Evolutionary conservation across 1,140 invertebrate genomes (phyloP).

Genomic region (Pteromalus puparum): DNA sequence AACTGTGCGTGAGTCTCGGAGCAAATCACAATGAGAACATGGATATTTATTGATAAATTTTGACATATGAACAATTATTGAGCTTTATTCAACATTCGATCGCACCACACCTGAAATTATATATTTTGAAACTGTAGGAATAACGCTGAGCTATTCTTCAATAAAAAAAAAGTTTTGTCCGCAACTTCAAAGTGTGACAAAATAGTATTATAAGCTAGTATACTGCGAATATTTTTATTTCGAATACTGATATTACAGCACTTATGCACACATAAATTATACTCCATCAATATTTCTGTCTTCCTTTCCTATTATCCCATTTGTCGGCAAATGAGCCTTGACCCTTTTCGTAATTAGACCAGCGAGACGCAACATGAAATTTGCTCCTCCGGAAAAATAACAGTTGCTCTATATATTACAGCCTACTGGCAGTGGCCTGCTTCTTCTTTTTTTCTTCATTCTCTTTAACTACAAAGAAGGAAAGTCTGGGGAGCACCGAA

Average conservation of each 20-base stretch:
- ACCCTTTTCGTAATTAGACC: slow-evolving; percentile 39
- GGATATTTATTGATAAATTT: too few species aligned
- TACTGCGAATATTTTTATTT: too few species aligned
- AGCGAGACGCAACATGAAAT: not conserved
- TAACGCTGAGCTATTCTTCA: too few species aligned
- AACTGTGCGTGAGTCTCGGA: too few species aligned
- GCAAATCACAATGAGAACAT: too few species aligned
- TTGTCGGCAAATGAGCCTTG: slow-evolving; percentile 30
- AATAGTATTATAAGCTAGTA: too few species aligned
- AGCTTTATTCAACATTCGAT: too few species aligned
- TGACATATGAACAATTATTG: too few species aligned
- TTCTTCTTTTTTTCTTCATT: not conserved
- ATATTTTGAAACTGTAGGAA: too few species aligned
- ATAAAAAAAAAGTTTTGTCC: too few species aligned
- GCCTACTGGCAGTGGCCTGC: not conserved
- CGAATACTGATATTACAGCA: not conserved
- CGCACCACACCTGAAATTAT: too few species aligned
- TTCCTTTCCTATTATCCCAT: slow-evolving; percentile 10
- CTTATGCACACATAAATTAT: not conserved
- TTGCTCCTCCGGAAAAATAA: slow-evolving; percentile 7
- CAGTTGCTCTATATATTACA: slow-evolving; percentile 28
- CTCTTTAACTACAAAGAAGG: not conserved
- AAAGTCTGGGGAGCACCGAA: slow-evolving; percentile 7
- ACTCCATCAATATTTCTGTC: not conserved
- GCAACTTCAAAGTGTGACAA: too few species aligned